Evolutionary conservation across 2,113 vertebrate species (phyloP).

Genomic region (Erinaceus europaeus): DNA sequence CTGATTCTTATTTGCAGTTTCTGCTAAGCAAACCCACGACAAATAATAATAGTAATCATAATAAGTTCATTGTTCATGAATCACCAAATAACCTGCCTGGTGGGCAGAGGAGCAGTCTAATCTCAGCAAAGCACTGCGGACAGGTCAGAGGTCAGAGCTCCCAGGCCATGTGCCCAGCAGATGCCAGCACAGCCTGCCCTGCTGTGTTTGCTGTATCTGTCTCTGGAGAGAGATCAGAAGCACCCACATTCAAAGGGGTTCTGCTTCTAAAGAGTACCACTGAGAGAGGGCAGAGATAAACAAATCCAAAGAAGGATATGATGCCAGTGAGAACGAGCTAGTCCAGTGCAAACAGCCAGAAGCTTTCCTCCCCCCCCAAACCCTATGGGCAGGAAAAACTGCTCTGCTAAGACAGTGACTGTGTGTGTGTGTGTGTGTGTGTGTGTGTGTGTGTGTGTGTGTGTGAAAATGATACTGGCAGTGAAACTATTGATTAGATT

Average conservation of each 20-base stretch:
- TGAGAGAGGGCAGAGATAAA: neutral
- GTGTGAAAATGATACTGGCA: neutral
- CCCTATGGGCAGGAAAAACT: neutral
- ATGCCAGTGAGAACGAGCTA: neutral
- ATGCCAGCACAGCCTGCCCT: neutral
- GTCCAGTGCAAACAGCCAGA: neutral
- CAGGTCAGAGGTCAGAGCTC: neutral
- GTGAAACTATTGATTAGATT: constrained; percentile 32
- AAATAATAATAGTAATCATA: neutral
- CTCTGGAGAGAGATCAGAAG: neutral
- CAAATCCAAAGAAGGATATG: neutral
- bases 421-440: neutral
- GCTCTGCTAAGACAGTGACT: neutral
- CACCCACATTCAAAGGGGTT: neutral
- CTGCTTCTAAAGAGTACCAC: neutral
- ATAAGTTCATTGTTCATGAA: neutral
- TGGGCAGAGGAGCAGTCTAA: neutral
- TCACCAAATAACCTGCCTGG: neutral
- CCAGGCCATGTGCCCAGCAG: neutral
- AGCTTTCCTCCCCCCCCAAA: neutral
- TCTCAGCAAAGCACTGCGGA: neutral
- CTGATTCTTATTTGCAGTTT: neutral
- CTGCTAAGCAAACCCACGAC: neutral
- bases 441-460: neutral
- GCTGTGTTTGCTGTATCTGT: neutral